Percentiles rank a stretch among this genome's conserved stretches.
phyloP scores from a whole-genome alignment of 2,888 invertebrate species.

The Andrena dorsata region DNA sequence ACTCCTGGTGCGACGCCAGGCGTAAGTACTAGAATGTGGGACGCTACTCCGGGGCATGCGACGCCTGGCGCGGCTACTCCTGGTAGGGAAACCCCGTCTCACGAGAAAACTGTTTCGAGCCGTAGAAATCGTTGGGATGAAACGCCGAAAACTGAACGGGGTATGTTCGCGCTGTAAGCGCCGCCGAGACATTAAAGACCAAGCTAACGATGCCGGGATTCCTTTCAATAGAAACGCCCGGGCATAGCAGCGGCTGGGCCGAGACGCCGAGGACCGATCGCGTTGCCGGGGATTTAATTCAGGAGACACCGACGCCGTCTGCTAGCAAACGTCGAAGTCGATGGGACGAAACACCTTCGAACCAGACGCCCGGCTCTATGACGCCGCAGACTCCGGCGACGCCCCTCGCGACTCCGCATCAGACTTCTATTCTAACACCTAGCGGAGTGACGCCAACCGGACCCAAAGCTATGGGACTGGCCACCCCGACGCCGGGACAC shows the following conservation, averaged over 20 bases:
- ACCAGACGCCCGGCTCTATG: constrained; percentile 88
- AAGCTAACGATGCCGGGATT: neutral
- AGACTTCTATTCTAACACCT: constrained; percentile 89
- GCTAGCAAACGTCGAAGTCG: constrained; percentile 97
- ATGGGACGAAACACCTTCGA: constrained; percentile 99
- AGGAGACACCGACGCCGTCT: constrained; percentile 97
- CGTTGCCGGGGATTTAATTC: constrained; percentile 91
- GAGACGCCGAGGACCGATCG: constrained; percentile 99
- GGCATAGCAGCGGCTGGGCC: constrained; percentile 98
- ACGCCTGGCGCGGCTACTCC: constrained; percentile 95
- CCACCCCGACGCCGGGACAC: constrained; percentile 98
- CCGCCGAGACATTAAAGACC: neutral
- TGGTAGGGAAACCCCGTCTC: constrained; percentile 93
- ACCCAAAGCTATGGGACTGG: constrained; percentile 98
- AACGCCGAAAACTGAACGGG: constrained; percentile 98
- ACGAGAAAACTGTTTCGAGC: constrained; percentile 89
- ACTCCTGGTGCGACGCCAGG: constrained; percentile 97
- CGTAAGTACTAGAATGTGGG: constrained; percentile 96
- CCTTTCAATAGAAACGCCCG: constrained; percentile 93
- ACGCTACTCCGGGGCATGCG: constrained; percentile 97
- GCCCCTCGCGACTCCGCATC: constrained; percentile 90
- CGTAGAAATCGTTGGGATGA: constrained; percentile 99
- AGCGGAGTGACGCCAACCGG: constrained; percentile 92
- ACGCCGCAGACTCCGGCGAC: constrained; percentile 93
- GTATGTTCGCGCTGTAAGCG: constrained; percentile 81